Evolutionary conservation across 2,888 invertebrate genomes (phyloP), one percentile per base, ranked within the genome.

Genomic region (Stenodera caucasica): DNA sequence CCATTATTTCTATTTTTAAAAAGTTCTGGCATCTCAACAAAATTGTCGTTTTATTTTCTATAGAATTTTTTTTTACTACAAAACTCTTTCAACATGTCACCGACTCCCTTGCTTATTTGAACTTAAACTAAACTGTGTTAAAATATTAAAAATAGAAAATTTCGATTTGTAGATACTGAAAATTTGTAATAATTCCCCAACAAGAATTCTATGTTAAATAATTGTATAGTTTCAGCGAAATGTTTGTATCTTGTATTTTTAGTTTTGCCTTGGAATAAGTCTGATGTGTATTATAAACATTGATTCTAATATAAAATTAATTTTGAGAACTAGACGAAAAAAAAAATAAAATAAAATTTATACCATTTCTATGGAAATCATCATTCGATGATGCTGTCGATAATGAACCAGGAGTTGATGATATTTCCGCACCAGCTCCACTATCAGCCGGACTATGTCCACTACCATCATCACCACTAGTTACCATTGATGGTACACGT

Each of bases 371-470:
- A 56, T 74, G 76, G 58, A 80, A 80, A 70, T 91, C 91, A 71
- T 91, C 91, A 67, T 86, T 86, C 0, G 90, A 91, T 45, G 91
- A 91, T 35, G 89, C 89, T 0, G 90, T 88, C 8, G 90, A 89
- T 3, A 90, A 80, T 0, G 88, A 87, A 53, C 86, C 83, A 0
- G 88, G 87, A 30, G 89, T 88, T 58, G 85, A 84, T 67, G 85
- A 83, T 52, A 85, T 85, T 11, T 78, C 77, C 33, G 79, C 78
- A 45, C 18, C 18, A 23, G 63, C 60, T 3, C 78, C 79, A 57
- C 85, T 84, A 71, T 85, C 85, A 2, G 82, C 84, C 0, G 85
- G 87, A 81, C 81, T 89, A 72, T 80, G 67, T 70, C 72, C 79
- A 35, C 69, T 58, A 14, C 79, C 80, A 40, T 80, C 81, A 49